These are phyloP conservation scores for Pogonomyrmex barbatus DNA, from an alignment of 1,140 invertebrate species.

Conservation along the genomic window DNA sequence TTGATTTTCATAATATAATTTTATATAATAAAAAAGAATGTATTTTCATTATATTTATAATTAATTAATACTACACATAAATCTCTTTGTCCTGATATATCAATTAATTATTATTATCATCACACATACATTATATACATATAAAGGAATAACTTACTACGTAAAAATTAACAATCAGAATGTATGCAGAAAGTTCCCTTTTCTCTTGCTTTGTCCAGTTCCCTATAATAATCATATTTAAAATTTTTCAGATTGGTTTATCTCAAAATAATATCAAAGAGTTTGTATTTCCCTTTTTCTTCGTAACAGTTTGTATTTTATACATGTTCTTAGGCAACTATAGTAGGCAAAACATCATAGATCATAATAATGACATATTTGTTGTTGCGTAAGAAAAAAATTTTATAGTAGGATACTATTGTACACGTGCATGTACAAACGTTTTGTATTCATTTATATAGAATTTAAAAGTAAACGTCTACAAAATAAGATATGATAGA, in stretches of 20 bases:
- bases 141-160: neutral
- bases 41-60: neutral
- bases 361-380: neutral
- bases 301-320: neutral
- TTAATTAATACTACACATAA: neutral
- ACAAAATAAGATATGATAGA: too few relatives aligned
- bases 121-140: too few relatives aligned
- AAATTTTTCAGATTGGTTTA: neutral
- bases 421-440: neutral
- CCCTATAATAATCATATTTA: neutral
- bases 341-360: neutral
- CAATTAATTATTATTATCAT: too few relatives aligned
- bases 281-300: neutral
- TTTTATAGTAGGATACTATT: neutral
- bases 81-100: neutral
- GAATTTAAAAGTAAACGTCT: neutral
- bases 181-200: neutral
- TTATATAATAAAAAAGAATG: neutral
- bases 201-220: neutral
- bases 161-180: neutral
- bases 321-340: conserved; percentile 28
- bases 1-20: neutral
- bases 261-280: neutral
- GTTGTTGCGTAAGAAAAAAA: neutral
- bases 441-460: neutral